Evolutionary conservation across 2,888 invertebrate genomes (phyloP).

Genomic region (Orthonevra nobilis): DNA sequence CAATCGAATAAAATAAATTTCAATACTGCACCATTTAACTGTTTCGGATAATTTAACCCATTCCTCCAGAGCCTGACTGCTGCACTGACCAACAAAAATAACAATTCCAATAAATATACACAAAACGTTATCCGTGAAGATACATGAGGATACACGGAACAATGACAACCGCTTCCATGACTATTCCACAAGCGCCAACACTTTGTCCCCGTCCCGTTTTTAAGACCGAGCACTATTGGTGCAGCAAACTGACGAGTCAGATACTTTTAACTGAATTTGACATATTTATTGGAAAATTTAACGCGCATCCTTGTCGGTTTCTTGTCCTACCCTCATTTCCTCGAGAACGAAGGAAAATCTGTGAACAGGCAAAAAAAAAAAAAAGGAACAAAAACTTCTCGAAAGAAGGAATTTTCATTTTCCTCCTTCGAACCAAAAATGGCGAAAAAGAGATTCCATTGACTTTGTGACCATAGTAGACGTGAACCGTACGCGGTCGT

Average conservation of each 20-base stretch:
- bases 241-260: constrained; percentile 49
- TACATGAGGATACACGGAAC: constrained; percentile 45
- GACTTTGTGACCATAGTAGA: constrained; percentile 43
- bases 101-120: constrained; percentile 50
- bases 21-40: constrained; percentile 79
- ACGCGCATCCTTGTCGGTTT: constrained; percentile 34
- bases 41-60: constrained; percentile 71
- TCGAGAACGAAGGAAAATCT: constrained; percentile 6
- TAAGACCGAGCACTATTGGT: constrained; percentile 23
- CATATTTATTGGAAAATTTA: constrained; percentile 59
- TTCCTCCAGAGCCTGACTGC: not conserved
- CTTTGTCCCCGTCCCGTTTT: constrained; percentile 43
- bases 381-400: constrained; percentile 11
- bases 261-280: constrained; percentile 62
- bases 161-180: too few relatives aligned
- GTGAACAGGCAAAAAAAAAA: not conserved
- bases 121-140: constrained; percentile 20
- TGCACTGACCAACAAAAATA: constrained; percentile 51
- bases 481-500: constrained; percentile 21
- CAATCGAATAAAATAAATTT: constrained; percentile 76
- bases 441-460: constrained; percentile 60
- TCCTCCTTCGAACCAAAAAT: constrained; percentile 60
- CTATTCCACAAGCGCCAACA: not conserved
- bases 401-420: constrained; percentile 62
- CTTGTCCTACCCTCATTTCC: not conserved